Conservation (phyloP, 2,113 vertebrate species). For the Condylura cristata region DNA sequence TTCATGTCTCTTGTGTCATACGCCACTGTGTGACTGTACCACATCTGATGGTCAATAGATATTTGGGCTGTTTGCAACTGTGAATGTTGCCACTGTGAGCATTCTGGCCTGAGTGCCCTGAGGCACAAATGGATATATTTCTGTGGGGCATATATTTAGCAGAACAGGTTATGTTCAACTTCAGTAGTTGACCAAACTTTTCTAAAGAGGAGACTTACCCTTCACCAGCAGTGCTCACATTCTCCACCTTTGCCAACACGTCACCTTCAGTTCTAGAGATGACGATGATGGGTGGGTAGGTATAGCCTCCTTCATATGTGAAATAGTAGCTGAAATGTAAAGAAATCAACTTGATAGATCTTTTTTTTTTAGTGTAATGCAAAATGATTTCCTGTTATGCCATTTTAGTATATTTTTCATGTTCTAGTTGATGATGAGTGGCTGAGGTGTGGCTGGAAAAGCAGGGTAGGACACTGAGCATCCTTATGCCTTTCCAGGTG, state of each 20-base stretch:
- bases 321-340: constrained; percentile 42
- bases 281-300: neutral
- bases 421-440: neutral
- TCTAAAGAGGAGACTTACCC: neutral
- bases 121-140: neutral
- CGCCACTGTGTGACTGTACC: neutral
- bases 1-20: constrained; percentile 9
- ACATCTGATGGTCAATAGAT: neutral
- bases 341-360: neutral
- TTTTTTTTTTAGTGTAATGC: constrained; percentile 14
- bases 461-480: neutral
- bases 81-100: neutral
- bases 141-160: constrained; percentile 17
- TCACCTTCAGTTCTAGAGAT: neutral
- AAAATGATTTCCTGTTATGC: neutral
- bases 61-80: neutral
- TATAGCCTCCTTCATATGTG: neutral
- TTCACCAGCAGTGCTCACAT: neutral
- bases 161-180: neutral
- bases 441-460: neutral
- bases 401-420: neutral
- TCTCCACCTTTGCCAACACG: neutral
- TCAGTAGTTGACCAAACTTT: constrained; percentile 1
- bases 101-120: neutral
- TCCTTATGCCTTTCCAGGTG: neutral